Base-by-base conservation (phyloP, 2,113 vertebrate genomes). In the Ginglymostoma cirratum region DNA sequence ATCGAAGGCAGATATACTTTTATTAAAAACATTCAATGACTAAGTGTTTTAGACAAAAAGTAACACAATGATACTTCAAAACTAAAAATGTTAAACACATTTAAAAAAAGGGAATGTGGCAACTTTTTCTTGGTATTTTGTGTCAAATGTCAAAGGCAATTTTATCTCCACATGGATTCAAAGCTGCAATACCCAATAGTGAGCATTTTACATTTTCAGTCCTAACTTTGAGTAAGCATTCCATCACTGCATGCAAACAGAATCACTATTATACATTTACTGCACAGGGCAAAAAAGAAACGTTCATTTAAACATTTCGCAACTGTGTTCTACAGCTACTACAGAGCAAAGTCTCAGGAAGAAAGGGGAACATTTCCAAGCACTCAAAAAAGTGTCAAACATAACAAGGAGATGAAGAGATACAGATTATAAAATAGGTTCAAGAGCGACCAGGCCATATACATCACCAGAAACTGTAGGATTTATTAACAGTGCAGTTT, bases 1-100 rank as follows among this genome's bases (percentile, higher is more conserved):
- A 95, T 95, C n/a, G 70, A 95, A 95, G 94, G 69, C 94, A 95
- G 90, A 95, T 52, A 95, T 70, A 95, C 94, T 95, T 95, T 95
- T 95, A 95, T 95, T 95, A 72, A 95, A 95, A 95, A 95, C 94
- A 95, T 76, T 72, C 94, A 95, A 24, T 95, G 42, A 72, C 94
- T 90, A 95, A 95, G 27, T 95, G 94, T 48, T 72, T 42, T 70
- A 38, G 66, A 65, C 67, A 94, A 24, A 90, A 94, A 94, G 34
- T 94, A 94, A 94, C n/a, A 45, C 66, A 24, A 61, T 94, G 94
- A 95, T 52, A 72, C 38, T 72, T 72, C 5, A 27, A 45, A 72
- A 52, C 27, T 52, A 69, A 70, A 72, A 95, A 70, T 72, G 66
- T 30, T 52, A 72, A 95, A 72, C 52, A 95, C 94, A 95, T 72